Conservation (phyloP, 2,797 vertebrate genomes). For the Pseudochirops cupreus region DNA sequence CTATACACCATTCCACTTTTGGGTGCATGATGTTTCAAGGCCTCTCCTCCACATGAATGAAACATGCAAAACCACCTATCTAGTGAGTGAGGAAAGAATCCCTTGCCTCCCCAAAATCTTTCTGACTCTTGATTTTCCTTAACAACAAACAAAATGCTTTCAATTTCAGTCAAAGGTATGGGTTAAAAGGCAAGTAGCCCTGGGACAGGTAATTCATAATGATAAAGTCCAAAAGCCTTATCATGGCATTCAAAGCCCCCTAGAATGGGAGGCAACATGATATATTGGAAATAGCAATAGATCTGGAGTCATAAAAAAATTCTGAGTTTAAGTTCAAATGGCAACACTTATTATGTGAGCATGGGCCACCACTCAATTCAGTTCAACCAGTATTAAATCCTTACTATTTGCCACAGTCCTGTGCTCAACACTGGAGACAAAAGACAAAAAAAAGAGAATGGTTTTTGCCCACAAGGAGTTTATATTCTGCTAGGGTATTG, state of each 20-base stretch:
- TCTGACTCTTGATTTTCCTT: conserved; percentile 33
- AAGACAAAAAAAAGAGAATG: background rate
- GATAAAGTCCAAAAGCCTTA: background rate
- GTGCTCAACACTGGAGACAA: background rate
- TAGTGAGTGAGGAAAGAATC: background rate
- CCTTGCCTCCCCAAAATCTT: background rate
- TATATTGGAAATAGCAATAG: background rate
- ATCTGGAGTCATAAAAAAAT: background rate
- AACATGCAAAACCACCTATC: background rate
- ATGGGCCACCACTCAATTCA: background rate
- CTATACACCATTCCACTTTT: background rate
- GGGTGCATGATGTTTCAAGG: background rate
- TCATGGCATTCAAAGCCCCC: background rate
- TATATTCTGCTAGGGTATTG: background rate
- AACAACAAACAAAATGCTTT: conserved; percentile 32
- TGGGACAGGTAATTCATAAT: conserved; percentile 54
- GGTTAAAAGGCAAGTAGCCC: conserved; percentile 54
- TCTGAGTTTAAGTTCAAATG: background rate
- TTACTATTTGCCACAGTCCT: background rate
- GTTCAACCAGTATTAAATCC: background rate
- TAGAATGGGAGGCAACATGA: background rate
- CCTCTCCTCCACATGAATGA: background rate
- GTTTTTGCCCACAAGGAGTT: background rate
- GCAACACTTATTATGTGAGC: background rate
- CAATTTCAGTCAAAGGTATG: conserved; percentile 50